Evolutionary conservation across 2,888 invertebrate genomes (phyloP).

Genomic region (Boloria euphrosyne): DNA sequence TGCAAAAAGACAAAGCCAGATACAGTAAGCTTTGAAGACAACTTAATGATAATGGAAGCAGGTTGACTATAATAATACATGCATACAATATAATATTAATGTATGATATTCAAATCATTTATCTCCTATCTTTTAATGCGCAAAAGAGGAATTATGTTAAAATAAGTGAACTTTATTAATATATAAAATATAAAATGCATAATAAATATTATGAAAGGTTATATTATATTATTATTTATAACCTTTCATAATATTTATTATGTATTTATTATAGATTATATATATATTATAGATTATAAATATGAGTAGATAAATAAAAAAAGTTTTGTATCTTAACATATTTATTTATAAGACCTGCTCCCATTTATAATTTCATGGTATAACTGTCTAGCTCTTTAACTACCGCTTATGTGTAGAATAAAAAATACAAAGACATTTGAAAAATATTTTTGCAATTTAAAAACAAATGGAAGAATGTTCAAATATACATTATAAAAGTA

Average conservation of each 20-base stretch:
- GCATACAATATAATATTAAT: not conserved
- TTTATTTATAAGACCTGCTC: conserved; percentile 47
- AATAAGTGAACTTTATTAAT: not conserved
- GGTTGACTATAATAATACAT: conserved; percentile 49
- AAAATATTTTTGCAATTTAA: conserved; percentile 10
- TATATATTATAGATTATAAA: not conserved
- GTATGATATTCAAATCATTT: not conserved
- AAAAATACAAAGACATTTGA: conserved; percentile 22
- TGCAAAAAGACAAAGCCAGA: conserved; percentile 29
- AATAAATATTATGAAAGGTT: no score
- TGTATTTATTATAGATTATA: no score
- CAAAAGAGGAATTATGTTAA: no score
- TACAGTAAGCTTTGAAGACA: conserved; percentile 26
- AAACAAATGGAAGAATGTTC: conserved; percentile 9
- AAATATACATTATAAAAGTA: conserved; percentile 1
- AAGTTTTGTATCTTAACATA: conserved; percentile 32
- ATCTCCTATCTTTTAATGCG: no score
- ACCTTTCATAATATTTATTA: no score
- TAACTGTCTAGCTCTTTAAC: conserved; percentile 44
- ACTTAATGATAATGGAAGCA: conserved; percentile 66
- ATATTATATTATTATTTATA: no score
- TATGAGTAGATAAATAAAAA: conserved; percentile 32
- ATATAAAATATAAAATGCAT: not conserved
- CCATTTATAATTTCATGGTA: conserved; percentile 51
- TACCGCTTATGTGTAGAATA: conserved; percentile 42